Evolutionary conservation across 2,888 invertebrate species (phyloP).

Genomic region (Ligdia adustata): DNA sequence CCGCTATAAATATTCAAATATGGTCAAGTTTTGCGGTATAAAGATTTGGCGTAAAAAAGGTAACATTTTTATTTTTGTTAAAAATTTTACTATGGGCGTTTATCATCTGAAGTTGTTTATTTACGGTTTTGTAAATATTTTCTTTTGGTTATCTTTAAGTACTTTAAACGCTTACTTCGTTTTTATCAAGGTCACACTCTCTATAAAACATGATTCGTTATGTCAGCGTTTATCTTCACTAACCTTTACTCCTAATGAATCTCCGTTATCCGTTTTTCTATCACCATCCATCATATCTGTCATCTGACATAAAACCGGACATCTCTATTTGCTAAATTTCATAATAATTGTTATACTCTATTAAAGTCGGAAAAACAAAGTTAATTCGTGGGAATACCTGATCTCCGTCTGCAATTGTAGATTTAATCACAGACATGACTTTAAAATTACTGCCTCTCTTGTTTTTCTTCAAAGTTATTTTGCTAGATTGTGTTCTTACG

Average conservation of each 20-base stretch:
- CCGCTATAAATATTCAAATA: slow-evolving; percentile 35
- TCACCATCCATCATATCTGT: slow-evolving; percentile 42
- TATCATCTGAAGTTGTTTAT: too few species aligned
- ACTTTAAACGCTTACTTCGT: slow-evolving; percentile 2
- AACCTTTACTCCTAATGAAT: slow-evolving; percentile 49
- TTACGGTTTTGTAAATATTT: slow-evolving; percentile 10
- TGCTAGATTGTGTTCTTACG: slow-evolving; percentile 9
- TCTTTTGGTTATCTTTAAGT: slow-evolving; percentile 11
- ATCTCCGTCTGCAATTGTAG: slow-evolving; percentile 17
- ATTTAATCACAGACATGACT: slow-evolving; percentile 35
- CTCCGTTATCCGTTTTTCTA: slow-evolving; percentile 24
- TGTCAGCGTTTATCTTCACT: slow-evolving; percentile 27
- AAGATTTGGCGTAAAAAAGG: slow-evolving; percentile 63
- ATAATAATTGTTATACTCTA: slow-evolving; percentile 24
- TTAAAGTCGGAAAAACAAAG: slow-evolving; percentile 19
- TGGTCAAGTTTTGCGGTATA: slow-evolving; percentile 62
- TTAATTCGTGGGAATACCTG: slow-evolving; percentile 35
- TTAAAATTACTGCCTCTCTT: slow-evolving; percentile 16
- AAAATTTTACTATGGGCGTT: background rate
- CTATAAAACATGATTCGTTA: background rate
- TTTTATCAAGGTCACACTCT: slow-evolving; percentile 8
- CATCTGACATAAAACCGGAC: slow-evolving; percentile 26
- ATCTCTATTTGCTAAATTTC: slow-evolving; percentile 31
- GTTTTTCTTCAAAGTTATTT: slow-evolving; percentile 16
- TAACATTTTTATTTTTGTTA: slow-evolving; percentile 3